These are phyloP conservation scores for Thinocorus orbignyianus DNA, from an alignment of 2,113 vertebrate species.

Conservation along the genomic window DNA sequence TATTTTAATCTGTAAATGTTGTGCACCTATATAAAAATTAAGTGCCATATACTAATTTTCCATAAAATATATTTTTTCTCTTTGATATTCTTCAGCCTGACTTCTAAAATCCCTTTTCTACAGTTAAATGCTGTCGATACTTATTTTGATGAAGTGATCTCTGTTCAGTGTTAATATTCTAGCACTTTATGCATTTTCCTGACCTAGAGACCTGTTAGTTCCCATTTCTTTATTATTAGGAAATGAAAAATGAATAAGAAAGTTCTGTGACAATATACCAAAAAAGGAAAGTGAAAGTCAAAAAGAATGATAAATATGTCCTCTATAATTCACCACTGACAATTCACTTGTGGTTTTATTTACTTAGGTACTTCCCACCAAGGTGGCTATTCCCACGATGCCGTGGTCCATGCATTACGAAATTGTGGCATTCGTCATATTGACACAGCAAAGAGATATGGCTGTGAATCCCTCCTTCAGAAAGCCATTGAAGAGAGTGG, in stretches of 20 bases:
- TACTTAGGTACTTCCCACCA: constrained; percentile 76
- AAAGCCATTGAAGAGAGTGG: constrained; percentile 73
- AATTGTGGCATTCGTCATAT: constrained; percentile 77
- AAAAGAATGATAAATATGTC: not conserved
- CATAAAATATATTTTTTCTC: not conserved
- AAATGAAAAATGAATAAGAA: not conserved
- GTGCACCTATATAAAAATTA: not conserved
- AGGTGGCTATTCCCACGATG: constrained; percentile 78
- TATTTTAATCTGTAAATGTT: not conserved
- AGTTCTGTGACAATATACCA: not conserved
- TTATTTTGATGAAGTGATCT: not conserved
- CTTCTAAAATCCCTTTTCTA: not conserved
- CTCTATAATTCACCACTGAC: not conserved
- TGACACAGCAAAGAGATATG: constrained; percentile 80
- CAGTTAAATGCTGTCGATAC: not conserved
- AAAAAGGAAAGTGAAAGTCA: not conserved
- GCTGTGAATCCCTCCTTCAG: constrained; percentile 76
- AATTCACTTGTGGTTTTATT: not conserved
- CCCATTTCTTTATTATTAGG: not conserved
- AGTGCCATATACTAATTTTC: not conserved
- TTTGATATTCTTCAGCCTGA: not conserved
- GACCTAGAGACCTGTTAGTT: not conserved
- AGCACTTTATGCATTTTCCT: not conserved
- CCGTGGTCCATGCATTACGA: constrained; percentile 73
- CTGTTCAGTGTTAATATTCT: not conserved